Evolutionary conservation across 2,797 vertebrate species (phyloP), one percentile per base, ranked within the genome.

Genomic region (Distichodus sexfasciatus): DNA sequence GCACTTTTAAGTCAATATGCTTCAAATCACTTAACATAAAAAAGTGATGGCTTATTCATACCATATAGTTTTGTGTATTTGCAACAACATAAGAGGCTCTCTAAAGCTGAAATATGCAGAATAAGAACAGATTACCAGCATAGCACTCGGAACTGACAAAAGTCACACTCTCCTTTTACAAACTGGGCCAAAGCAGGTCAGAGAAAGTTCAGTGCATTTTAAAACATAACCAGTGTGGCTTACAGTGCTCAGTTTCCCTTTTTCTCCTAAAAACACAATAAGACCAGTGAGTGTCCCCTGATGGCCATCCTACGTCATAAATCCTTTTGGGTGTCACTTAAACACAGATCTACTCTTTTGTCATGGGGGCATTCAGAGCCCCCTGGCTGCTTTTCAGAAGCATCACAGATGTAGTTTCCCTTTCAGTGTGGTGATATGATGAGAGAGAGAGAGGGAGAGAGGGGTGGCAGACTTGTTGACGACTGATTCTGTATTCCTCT

Each of bases 331-430:
- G 41, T 47, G 29, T 61, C 57, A 28, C 50, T 57, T 67, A 28
- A 72, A 64, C 54, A 36, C 38, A 72, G 58, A 21, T 68, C 74
- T 58, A 28, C 40, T 26, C 46, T 47, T 76, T 72, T 68, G 66
- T 76, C 38, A 36, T 6, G 2, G 9, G 23, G 65, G 36, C 44
- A 41, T 63, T 65, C 44, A 47, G 40, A 54, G 53, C 51, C 35
- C n/a, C 36, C 33, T 43, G 41, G 28, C 15, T 69, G 70, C 54
- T 44, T 44, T 23, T 59, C 57, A 60, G 29, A 51, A 58, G 28
- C 46, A 43, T 69, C 60, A 66, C 48, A 69, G 31, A 69, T 57
- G 55, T 69, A 53, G 47, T 29, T 69, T 67, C 44, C 57, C 54
- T 61, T 38, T 24, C 19, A 48, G 58, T 29, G 61, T 66, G 7